Base-by-base conservation (phyloP, 2,113 vertebrate species). In the Pao palembangensis region DNA sequence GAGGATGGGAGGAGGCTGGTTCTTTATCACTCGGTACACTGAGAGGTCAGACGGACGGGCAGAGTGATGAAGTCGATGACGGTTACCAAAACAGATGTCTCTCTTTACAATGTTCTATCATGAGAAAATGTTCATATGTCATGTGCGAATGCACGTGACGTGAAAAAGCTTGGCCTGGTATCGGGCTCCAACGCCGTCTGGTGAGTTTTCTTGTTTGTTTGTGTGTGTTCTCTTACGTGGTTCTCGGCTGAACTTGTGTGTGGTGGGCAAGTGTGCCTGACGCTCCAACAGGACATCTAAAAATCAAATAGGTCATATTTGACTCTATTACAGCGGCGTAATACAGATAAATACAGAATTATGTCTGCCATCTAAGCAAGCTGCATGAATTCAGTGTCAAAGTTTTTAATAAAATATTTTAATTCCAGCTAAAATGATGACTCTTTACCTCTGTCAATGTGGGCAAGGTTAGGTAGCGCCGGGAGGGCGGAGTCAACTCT, bases 11-110 rank as follows among this genome's bases (percentile, higher is more conserved):
- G 91, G 91, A 0, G 92, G 91, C 68, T 92, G 91, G 81, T 91
- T 95, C 92, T 94, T 98, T 75, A 93, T 94, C 80, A 93, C 88
- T 87, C 91, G 88, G 88, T 94, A 93, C 88, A 95, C 96, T 98
- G 87, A 46, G 70, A 77, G 19, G 23, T n/a, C 6, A 23, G 0
- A 19, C 8, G 13, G 11, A 20, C 6, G 51, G 13, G 23, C 7
- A 15, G 14, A 4, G 0, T 52, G 19, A 43, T 43, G 41, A 43
- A 43, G 43, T 17, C 6, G 43, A 15, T 17, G 10, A 44, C 5
- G 43, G 7, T 12, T 38, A 11, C 11, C 34, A 12, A 18, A 44
- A 18, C 7, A 23, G 4, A 16, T 28, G 41, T 52, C 1, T 12
- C 12, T 46, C 10, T 42, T 16, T 31, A 20, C 16, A 23, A 23